Evolutionary conservation across 2,888 invertebrate genomes (phyloP).

Genomic region (Globia sparganii): DNA sequence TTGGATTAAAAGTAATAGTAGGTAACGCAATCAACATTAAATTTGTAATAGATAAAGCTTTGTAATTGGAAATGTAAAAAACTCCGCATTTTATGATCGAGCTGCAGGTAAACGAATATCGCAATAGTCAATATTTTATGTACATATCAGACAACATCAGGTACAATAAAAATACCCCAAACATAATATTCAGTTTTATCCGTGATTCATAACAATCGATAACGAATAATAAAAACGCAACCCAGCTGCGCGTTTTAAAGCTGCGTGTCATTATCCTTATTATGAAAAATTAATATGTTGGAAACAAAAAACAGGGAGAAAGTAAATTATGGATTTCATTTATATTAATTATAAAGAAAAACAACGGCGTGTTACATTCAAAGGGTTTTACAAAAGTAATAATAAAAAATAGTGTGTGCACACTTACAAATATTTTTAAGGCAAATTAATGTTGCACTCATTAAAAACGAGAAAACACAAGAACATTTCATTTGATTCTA

Average conservation of each 20-base stretch:
- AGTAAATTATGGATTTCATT: background rate
- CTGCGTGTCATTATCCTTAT: background rate
- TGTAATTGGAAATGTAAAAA: slow-evolving; percentile 1
- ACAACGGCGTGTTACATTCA: too few relatives aligned
- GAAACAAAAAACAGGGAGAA: background rate
- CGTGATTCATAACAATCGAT: background rate
- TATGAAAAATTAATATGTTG: too few relatives aligned
- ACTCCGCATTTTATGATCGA: background rate
- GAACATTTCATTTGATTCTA: too few relatives aligned
- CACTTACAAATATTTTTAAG: too few relatives aligned
- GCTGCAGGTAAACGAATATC: background rate
- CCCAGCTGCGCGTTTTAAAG: background rate
- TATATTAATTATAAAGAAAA: background rate
- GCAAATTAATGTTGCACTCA: too few relatives aligned
- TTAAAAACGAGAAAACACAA: too few relatives aligned
- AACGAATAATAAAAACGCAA: slow-evolving; percentile 7
- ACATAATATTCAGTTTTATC: slow-evolving; percentile 3
- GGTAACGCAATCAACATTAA: background rate
- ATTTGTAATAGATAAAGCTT: background rate
- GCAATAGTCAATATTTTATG: slow-evolving; percentile 13
- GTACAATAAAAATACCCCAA: background rate
- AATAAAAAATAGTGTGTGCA: background rate
- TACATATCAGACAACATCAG: slow-evolving; percentile 1
- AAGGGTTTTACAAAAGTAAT: too few relatives aligned
- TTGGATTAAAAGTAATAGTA: background rate